Conservation (phyloP, 2,113 vertebrate genomes). For the Tauraco erythrolophus region DNA sequence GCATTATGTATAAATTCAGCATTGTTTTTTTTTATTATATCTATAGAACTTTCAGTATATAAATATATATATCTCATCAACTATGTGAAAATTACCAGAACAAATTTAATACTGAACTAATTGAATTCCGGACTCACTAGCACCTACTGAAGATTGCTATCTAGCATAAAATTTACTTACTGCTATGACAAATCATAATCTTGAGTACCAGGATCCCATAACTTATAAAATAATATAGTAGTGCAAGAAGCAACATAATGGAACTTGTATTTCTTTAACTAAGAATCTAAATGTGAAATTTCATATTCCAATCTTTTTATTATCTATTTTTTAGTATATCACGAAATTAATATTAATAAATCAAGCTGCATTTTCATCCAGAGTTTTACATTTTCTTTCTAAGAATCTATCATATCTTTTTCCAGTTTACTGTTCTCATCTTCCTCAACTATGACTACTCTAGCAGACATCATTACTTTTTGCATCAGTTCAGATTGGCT, state of each 20-base stretch:
- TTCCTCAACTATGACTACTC: neutral
- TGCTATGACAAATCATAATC: neutral
- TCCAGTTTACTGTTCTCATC: slow-evolving; percentile 45
- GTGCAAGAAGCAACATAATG: neutral
- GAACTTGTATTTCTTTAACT: neutral
- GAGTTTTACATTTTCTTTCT: neutral
- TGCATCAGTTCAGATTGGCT: slow-evolving; percentile 39
- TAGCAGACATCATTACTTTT: slow-evolving; percentile 32
- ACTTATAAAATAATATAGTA: neutral
- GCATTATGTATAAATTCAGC: neutral
- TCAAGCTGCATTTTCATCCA: neutral
- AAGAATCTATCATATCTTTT: neutral
- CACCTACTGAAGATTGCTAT: neutral
- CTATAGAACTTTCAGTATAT: neutral
- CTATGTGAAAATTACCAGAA: neutral
- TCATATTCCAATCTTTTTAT: neutral
- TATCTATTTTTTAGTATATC: neutral
- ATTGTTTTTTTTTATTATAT: neutral
- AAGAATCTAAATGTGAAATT: neutral
- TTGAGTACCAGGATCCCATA: rapidly evolving
- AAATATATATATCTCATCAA: neutral
- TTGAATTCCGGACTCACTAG: neutral
- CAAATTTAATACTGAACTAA: neutral
- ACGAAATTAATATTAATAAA: neutral
- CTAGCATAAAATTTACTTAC: neutral